Evolutionary conservation across 2,888 invertebrate species (phyloP), one percentile per base, ranked within the genome.

Genomic region (Orthosia cruda): DNA sequence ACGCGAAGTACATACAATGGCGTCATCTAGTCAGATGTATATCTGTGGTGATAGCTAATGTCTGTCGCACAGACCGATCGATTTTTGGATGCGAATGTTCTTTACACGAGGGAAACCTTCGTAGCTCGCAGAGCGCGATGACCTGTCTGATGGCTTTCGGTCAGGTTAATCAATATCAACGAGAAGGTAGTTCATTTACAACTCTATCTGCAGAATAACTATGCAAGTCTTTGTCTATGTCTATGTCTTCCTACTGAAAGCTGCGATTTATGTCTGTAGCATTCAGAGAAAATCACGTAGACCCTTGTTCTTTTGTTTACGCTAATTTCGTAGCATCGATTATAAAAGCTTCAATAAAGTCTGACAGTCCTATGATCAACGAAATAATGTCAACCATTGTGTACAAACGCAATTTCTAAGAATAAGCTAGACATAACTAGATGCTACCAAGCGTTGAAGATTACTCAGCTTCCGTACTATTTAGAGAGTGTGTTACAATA

Each of bases 401-500:
- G 61, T 57, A 52, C 12, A 74, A 71, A 76, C 64, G 40, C 65
- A 63, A 71, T 65, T 50, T 71, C 52, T 58, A 66, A 65, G 32
- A 49, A 57, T 61, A 16, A 75, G 59, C 49, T 54, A 65, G 18
- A 73, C 62, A 40, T 54, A 83, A 63, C 68, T 68, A 71, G 70
- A 58, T 81, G 64, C 58, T 68, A 40, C 50, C 52, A 49, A 26
- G 32, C 63, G 77, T 76, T 74, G 69, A 73, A 82, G 76, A 88
- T 88, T 87, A 88, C 77, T 89, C 85, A 85, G 84, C 81, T 77
- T 78, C 74, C 71, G 74, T 70, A 83, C 65, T 81, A 83, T 87
- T 87, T 76, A 83, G 74, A 77, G 71, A 84, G 69, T 77, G 72
- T 67, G 55, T 83, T 87, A 86, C 81, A 82, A 92, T 92, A 93